Base-by-base conservation (phyloP, 2,797 vertebrate genomes). In the Phoeniculus purpureus region DNA sequence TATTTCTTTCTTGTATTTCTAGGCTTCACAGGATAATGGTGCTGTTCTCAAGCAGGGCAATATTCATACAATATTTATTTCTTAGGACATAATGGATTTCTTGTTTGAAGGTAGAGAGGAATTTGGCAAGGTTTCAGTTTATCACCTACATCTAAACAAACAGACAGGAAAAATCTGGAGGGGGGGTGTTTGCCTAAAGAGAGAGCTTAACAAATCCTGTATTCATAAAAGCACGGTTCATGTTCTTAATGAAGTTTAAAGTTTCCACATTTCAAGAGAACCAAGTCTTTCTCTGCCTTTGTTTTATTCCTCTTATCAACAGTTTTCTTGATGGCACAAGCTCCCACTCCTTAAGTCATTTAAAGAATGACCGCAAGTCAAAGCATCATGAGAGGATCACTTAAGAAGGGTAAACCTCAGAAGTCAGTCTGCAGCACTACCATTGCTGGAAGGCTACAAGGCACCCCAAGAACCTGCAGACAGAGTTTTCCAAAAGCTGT, bases 91-190 rank as follows among this genome's bases (percentile, higher is more conserved):
- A 95, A 94, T 85, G 79, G 54, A 81, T 50, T 91, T 80, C 40
- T 89, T 94, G 91, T 93, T 87, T 64, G 26, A 79, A 90, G 32
- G 43, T 13, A 81, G 70, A 92, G 93, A 79, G 51, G 67, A 96
- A 96, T 90, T 93, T 94, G 93, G 84, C 83, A 87, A 31, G 5
- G 32, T 64, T 92, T 94, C 94, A 90, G n/a, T 90, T 87, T 84
- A 85, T 90, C 89, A 86, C 71, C 85, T 84, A 59, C 37, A 81
- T 78, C 52, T 77, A 87, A 92, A 93, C 17, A 87, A 93, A 77
- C n/a, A 70, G 34, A 81, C 23, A 47, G 23, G 32, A 55, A 89
- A 94, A 94, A 78, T 71, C 13, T 47, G 27, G 40, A 15, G 40
- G 40, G 13, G 43, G 43, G 43, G 65, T 22, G 32, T 73, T 67